These are phyloP conservation scores for Panzeria rudis DNA, from an alignment of 2,888 invertebrate species.

Conservation along the genomic window DNA sequence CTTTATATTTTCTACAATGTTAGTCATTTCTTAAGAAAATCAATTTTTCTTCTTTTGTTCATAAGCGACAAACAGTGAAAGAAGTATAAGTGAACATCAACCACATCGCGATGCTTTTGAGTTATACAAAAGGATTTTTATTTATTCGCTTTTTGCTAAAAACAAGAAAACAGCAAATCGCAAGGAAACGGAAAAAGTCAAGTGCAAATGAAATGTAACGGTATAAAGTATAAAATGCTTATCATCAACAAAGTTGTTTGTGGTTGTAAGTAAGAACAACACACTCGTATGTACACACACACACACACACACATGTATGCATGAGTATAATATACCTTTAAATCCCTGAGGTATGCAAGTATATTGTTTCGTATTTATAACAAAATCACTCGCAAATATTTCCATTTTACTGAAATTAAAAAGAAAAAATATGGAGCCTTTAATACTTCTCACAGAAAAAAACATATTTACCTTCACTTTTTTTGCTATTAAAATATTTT, in stretches of 20 bases:
- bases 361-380: conserved; percentile 21
- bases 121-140: conserved; percentile 45
- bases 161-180: conserved; percentile 23
- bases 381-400: conserved; percentile 19
- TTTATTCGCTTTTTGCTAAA: conserved; percentile 12
- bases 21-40: conserved; percentile 69
- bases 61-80: conserved; percentile 67
- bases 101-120: conserved; percentile 41
- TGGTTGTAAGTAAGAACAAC: conserved; percentile 15
- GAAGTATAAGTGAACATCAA: conserved; percentile 62
- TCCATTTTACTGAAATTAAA: conserved; percentile 21
- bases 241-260: conserved; percentile 18
- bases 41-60: conserved; percentile 68
- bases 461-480: conserved; percentile 16
- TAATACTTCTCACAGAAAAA: not conserved
- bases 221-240: conserved; percentile 24
- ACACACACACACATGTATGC: not conserved
- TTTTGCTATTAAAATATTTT: conserved; percentile 31
- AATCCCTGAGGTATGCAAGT: conserved; percentile 55
- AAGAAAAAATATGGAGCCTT: not conserved
- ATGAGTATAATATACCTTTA: conserved; percentile 14
- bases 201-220: conserved; percentile 65
- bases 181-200: conserved; percentile 57
- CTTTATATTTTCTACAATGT: conserved; percentile 21
- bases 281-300: not conserved